phyloP scores from a whole-genome alignment of 2,797 vertebrate species.

The Mus minutoides region DNA sequence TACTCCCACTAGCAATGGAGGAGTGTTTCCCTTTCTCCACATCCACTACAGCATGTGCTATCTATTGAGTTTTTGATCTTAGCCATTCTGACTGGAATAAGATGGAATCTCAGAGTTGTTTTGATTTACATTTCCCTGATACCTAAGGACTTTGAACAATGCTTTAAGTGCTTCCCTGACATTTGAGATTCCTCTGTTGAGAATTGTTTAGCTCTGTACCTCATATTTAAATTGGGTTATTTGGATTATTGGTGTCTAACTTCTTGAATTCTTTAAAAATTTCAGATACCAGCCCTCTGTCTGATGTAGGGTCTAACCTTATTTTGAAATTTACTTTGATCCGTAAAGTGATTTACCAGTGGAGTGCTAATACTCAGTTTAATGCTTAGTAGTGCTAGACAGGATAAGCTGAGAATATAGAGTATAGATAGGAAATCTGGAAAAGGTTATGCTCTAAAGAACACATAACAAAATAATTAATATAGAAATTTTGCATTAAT shows the following conservation, averaged over 20 bases:
- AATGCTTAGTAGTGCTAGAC: background rate
- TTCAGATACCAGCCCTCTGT: background rate
- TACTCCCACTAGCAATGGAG: no score
- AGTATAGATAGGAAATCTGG: background rate
- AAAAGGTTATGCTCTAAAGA: conserved; percentile 19
- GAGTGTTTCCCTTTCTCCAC: no score
- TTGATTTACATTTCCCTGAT: no score
- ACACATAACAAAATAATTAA: background rate
- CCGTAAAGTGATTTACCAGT: background rate
- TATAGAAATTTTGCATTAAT: conserved; percentile 20
- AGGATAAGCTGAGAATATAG: background rate
- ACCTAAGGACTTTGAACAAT: no score
- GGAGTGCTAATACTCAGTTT: conserved; percentile 1
- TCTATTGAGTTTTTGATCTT: no score
- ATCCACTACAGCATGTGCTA: no score
- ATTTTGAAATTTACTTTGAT: conserved; percentile 29
- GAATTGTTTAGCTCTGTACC: no score
- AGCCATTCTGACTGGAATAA: no score
- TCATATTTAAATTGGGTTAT: no score
- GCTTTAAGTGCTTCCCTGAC: no score
- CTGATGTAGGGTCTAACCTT: background rate
- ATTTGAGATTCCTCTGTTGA: no score
- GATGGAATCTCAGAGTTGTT: no score
- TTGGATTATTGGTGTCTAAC: background rate
- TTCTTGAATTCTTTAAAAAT: background rate